phyloP scores from a whole-genome alignment of 2,888 invertebrate genomes.

The Villa cingulata region DNA sequence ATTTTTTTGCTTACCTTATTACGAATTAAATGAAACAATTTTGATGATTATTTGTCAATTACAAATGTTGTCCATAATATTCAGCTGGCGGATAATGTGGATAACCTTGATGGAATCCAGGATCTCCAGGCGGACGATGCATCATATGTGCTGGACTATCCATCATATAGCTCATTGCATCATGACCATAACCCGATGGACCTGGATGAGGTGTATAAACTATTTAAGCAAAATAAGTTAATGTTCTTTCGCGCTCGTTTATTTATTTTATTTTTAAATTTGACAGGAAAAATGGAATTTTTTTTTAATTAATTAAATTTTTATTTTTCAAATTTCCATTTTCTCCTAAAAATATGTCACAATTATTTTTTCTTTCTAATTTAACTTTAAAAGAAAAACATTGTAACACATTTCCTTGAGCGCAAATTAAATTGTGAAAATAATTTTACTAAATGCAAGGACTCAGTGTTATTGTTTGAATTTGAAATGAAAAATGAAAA shows the following conservation, averaged over 20 bases:
- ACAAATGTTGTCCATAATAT: slow-evolving; percentile 91
- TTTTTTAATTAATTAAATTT: background rate
- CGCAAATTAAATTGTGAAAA: background rate
- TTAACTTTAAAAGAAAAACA: no score
- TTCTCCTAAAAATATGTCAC: background rate
- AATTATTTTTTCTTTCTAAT: background rate
- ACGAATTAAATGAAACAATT: background rate
- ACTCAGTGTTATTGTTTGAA: no score
- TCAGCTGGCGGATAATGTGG: slow-evolving; percentile 78
- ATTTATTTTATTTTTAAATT: slow-evolving; percentile 1
- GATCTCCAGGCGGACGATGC: slow-evolving; percentile 88
- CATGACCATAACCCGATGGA: slow-evolving; percentile 93
- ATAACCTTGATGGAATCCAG: slow-evolving; percentile 88
- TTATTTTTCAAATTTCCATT: background rate
- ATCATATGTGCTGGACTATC: slow-evolving; percentile 92
- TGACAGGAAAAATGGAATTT: background rate
- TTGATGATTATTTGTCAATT: slow-evolving; percentile 33
- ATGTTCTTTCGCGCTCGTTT: slow-evolving; percentile 11
- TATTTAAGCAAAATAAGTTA: slow-evolving; percentile 25
- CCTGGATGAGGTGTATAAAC: slow-evolving; percentile 89
- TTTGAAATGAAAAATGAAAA: no score
- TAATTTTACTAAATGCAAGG: no score
- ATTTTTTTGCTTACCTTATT: slow-evolving; percentile 5
- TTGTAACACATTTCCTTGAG: background rate
- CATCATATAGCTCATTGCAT: slow-evolving; percentile 97